Evolutionary conservation across 1,140 invertebrate genomes (phyloP), one percentile per base, ranked within the genome.

Genomic region (Ostrea denselamellosa): DNA sequence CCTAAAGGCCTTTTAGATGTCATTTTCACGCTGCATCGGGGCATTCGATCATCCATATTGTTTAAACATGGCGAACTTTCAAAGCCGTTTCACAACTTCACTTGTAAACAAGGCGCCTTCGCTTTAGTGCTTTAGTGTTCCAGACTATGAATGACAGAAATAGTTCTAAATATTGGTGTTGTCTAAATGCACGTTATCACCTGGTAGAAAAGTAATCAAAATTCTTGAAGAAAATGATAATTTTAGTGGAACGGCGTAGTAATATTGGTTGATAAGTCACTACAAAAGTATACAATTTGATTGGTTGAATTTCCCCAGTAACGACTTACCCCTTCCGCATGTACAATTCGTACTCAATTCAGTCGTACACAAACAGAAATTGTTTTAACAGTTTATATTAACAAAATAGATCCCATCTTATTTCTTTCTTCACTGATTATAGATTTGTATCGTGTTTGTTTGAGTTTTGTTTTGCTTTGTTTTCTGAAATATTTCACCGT

Each of bases 21-120:
- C 87, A 87, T 87, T 84, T 71, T 88, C 84, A 85, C 53, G 81
- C 71, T 53, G 58, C 51, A 56, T 83, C 34, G 85, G 84, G 85
- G 77, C 65, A 62, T 44, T 83, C 83, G 81, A 56, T 86, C 90
- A 65, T 87, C 89, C 89, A 89, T 90, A 90, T 91, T 91, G 90
- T 91, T 91, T 91, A 91, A 91, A 90, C 83, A 90, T 91, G 90
- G 90, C 89, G 86, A 86, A 77, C 77, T 19, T 86, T 53, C 54
- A 56, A 44, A 82, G 77, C 86, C 86, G 12, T 77, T 52, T 77
- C 86, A 86, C 86, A 81, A 77, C 71, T 28, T 56, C 71, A 77
- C 56, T 56, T 83, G 86, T 86, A 86, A 86, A 86, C 86, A 86
- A 81, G 81, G 52, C 54, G 22, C 71, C n/a, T 86, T 71, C 71